A percentile compares a stretch with the other conserved stretches of the same genome.
phyloP scores from a whole-genome alignment of 2,888 invertebrate genomes.

The Taenaris catops region DNA sequence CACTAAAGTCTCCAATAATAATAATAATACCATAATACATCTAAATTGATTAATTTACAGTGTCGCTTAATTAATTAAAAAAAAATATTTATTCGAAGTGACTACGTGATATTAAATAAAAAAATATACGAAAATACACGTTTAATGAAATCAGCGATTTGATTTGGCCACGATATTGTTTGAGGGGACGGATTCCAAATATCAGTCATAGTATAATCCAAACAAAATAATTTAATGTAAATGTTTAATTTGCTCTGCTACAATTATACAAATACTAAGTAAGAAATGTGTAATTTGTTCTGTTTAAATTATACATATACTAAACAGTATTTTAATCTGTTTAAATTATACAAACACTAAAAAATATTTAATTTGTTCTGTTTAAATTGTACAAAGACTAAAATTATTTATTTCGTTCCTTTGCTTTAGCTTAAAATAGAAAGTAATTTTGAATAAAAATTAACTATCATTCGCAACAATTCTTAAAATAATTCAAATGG shows the following conservation, averaged over 20 bases:
- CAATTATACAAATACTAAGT: no score
- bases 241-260: no score
- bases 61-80: conserved; percentile 27
- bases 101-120: conserved; percentile 25
- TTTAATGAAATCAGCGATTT: conserved; percentile 19
- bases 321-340: no score
- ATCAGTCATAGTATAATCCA: conserved; percentile 18
- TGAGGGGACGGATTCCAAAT: conserved; percentile 13
- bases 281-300: no score
- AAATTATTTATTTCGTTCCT: conserved; percentile 3
- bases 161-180: conserved; percentile 5
- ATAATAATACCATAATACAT: conserved; percentile 24
- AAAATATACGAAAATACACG: conserved; percentile 18
- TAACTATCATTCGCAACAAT: conserved; percentile 3
- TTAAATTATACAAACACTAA: no score
- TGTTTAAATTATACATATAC: no score
- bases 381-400: conserved; percentile 13
- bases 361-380: no score
- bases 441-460: conserved; percentile 3
- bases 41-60: conserved; percentile 37
- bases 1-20: conserved; percentile 35
- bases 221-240: neutral
- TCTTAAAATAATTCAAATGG: no score
- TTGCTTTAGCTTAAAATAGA: neutral
- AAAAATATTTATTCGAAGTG: conserved; percentile 21